Base-by-base conservation (phyloP, 2,113 vertebrate species). In the Galbula dea region DNA sequence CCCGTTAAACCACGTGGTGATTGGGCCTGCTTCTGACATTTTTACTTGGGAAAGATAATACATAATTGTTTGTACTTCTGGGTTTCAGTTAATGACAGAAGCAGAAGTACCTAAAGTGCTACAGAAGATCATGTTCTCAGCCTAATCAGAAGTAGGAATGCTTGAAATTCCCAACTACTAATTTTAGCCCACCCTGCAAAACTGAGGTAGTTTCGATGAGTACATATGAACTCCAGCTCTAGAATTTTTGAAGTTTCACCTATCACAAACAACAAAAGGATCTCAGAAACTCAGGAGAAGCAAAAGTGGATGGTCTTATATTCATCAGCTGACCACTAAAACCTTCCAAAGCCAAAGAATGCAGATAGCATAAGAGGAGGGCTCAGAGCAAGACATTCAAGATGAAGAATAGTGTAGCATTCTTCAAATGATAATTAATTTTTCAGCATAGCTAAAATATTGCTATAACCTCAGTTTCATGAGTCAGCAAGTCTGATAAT, bases 401-500 rank as follows among this genome's bases (percentile, higher is more conserved):
- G 78, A 71, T 74, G 67, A 92, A 89, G 46, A 71, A 63, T 34
- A 72, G 27, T 24, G 17, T n/a, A 57, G 36, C 3, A 2, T 71
- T 87, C 55, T 63, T 82, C 82, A 89, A 94, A 83, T 80, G 89
- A 83, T 67, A 87, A 83, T 93, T 93, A 80, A 94, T 94, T 96
- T 87, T 88, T 94, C 75, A 95, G 67, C 52, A 48, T 59, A 83
- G 74, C 72, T 85, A 83, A 85, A 93, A 87, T n/a, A n/a, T 77
- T 83, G 46, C 58, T 78, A 9, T 54, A 89, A 82, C 10, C 62
- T 92, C 86, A 62, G 51, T 92, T 92, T 92, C 78, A 85, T 96
- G 84, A 94, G 66, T 93, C 91, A 91, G 93, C 93, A 95, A 85
- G 63, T 83, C 59, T 94, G 83, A 92, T 85, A 43, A 77, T 92